Evolutionary conservation across 2,888 invertebrate genomes (phyloP).

Genomic region (Drosophila parthenogenetica): DNA sequence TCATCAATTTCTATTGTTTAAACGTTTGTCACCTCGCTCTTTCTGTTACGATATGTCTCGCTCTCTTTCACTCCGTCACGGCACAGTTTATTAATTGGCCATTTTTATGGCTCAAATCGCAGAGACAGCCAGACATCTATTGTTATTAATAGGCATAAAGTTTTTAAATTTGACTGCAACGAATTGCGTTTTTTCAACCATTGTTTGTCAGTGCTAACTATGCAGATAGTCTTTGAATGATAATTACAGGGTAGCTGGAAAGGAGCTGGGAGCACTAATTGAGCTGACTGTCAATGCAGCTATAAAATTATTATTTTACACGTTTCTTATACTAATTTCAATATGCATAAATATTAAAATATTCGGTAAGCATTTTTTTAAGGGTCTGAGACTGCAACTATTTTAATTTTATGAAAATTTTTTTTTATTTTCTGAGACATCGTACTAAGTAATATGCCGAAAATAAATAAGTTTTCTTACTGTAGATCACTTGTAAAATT

Average conservation of each 20-base stretch:
- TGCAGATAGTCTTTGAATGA: constrained; percentile 1
- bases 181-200: constrained; percentile 39
- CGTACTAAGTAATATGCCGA: too few relatives aligned
- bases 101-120: constrained; percentile 61
- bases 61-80: constrained; percentile 4
- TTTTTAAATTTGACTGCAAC: constrained; percentile 58
- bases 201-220: constrained; percentile 14
- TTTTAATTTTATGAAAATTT: too few relatives aligned
- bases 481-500: too few relatives aligned
- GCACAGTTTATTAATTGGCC: constrained; percentile 73
- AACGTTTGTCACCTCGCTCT: constrained; percentile 73
- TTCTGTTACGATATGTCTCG: neutral
- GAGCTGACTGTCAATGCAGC: constrained; percentile 28
- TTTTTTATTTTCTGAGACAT: too few relatives aligned
- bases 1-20: constrained; percentile 80
- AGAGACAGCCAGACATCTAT: constrained; percentile 59
- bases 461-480: too few relatives aligned
- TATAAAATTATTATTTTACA: constrained; percentile 7
- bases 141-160: constrained; percentile 69
- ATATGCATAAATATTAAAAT: neutral
- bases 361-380: neutral
- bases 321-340: neutral
- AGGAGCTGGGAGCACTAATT: constrained; percentile 31
- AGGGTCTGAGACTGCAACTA: too few relatives aligned
- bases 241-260: constrained; percentile 12